Conservation (phyloP, 2,113 vertebrate genomes). For the Cryptomyrus ogoouensis region DNA sequence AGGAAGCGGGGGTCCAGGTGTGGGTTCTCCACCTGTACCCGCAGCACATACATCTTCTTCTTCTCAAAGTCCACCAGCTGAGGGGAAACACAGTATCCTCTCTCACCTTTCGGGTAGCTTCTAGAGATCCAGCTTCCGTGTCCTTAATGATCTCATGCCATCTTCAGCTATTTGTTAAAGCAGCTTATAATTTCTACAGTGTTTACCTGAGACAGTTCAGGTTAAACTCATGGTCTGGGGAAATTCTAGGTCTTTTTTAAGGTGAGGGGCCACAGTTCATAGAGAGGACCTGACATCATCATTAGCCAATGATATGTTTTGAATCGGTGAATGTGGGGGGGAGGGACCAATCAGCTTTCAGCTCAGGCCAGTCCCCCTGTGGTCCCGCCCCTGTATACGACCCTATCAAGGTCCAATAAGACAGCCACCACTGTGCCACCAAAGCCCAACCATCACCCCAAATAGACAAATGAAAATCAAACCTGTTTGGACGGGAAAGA, state of each 20-base stretch:
- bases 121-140: not conserved
- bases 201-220: not conserved
- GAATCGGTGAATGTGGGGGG: not conserved
- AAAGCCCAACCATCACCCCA: not conserved
- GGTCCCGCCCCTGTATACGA: not conserved
- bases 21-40: constrained; percentile 82
- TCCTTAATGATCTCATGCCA: not conserved
- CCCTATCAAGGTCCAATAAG: not conserved
- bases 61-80: constrained; percentile 86
- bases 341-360: not conserved
- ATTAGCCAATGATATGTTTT: not conserved
- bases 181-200: not conserved
- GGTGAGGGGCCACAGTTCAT: not conserved
- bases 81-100: not conserved
- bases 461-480: not conserved
- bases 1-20: constrained; percentile 76
- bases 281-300: not conserved
- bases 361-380: not conserved
- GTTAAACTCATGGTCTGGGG: not conserved
- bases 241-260: not conserved
- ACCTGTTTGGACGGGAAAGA: not conserved
- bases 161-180: not conserved
- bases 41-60: constrained; percentile 76
- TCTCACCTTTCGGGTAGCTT: not conserved
- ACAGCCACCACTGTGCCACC: not conserved